These are phyloP conservation scores for Helicoverpa zea DNA, from an alignment of 1,140 invertebrate species.

Conservation along the genomic window DNA sequence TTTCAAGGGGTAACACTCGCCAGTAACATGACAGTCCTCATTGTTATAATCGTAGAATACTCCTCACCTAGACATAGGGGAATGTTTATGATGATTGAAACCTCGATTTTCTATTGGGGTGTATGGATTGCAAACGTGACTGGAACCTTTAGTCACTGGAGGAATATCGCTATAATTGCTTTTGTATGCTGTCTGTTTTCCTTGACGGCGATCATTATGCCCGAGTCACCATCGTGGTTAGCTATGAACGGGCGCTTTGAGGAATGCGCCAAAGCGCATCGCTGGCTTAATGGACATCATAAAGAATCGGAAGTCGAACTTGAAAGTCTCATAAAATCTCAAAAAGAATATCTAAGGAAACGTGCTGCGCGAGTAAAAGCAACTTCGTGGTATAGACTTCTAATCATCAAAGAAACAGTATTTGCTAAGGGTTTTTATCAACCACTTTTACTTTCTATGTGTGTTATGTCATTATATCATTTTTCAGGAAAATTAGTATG, in stretches of 20 bases:
- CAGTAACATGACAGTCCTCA: slow-evolving; percentile 46
- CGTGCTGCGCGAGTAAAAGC: slow-evolving; percentile 26
- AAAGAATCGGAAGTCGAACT: slow-evolving; percentile 55
- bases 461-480: slow-evolving; percentile 55
- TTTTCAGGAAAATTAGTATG: slow-evolving; percentile 64
- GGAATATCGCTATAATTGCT: slow-evolving; percentile 52
- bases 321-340: slow-evolving; percentile 49
- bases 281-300: slow-evolving; percentile 54
- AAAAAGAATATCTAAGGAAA: slow-evolving; percentile 48
- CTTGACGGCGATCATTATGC: slow-evolving; percentile 42
- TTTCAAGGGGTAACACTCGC: slow-evolving; percentile 51
- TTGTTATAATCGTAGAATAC: slow-evolving; percentile 63
- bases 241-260: slow-evolving; percentile 53
- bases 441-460: slow-evolving; percentile 48
- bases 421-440: slow-evolving; percentile 48
- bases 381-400: slow-evolving; percentile 19
- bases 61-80: slow-evolving; percentile 61
- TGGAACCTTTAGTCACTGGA: slow-evolving; percentile 52
- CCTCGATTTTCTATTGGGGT: slow-evolving; percentile 61
- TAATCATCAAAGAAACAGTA: slow-evolving; percentile 40
- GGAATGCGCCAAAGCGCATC: slow-evolving; percentile 50
- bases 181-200: slow-evolving; percentile 50
- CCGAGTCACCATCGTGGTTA: slow-evolving; percentile 57
- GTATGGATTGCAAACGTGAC: slow-evolving; percentile 57
- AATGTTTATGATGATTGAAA: slow-evolving; percentile 62